phyloP scores from a whole-genome alignment of 2,797 vertebrate species.

The Labroides dimidiatus region DNA sequence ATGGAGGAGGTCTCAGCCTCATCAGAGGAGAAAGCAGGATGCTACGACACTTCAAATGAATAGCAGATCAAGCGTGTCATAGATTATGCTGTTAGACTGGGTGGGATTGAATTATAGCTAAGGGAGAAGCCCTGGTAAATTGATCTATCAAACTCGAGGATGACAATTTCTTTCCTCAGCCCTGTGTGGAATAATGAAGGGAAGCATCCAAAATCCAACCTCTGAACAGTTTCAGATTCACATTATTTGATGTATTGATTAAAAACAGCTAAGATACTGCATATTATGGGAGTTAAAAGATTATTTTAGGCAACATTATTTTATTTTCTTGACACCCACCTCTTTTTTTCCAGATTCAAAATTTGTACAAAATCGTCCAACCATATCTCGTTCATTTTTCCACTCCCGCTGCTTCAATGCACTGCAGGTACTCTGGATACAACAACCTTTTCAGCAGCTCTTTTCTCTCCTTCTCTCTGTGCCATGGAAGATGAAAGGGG shows the following conservation, averaged over 20 bases:
- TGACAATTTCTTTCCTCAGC: constrained; percentile 77
- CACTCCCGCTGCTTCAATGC: constrained; percentile 25
- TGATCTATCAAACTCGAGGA: constrained; percentile 82
- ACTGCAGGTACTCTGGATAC: constrained; percentile 47
- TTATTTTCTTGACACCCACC: constrained; percentile 17
- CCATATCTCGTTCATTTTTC: constrained; percentile 6
- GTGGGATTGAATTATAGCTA: constrained; percentile 78
- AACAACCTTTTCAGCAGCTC: constrained; percentile 45
- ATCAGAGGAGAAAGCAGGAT: constrained; percentile 76
- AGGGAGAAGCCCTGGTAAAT: constrained; percentile 79
- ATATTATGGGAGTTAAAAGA: constrained; percentile 9
- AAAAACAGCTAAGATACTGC: background rate
- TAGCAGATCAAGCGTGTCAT: constrained; percentile 80
- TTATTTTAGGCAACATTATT: background rate
- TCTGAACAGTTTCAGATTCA: constrained; percentile 54
- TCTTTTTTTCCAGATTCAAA: constrained; percentile 16
- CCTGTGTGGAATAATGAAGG: constrained; percentile 75
- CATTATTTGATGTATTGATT: constrained; percentile 11
- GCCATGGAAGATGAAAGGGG: constrained; percentile 71
- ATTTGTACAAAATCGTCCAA: constrained; percentile 23
- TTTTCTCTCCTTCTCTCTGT: constrained; percentile 36
- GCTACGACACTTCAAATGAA: constrained; percentile 83
- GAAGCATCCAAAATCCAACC: constrained; percentile 79
- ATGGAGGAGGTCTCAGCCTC: constrained; percentile 62
- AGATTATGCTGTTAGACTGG: constrained; percentile 79